Conservation (phyloP, 2,888 invertebrate species). For the Zootermopsis nevadensis region DNA sequence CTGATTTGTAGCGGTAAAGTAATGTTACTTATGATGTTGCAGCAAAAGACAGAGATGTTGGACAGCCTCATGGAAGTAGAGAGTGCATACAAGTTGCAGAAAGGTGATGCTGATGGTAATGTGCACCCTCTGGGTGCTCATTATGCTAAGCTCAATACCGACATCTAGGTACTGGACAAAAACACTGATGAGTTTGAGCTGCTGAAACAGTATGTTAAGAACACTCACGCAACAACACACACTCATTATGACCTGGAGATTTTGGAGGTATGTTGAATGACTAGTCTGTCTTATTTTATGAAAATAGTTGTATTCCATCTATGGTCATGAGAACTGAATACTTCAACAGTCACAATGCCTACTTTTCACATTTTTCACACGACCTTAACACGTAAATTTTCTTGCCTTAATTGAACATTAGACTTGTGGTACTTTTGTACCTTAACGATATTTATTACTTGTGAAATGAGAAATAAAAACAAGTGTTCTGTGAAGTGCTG, state of each 20-base stretch:
- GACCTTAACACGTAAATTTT: too few relatives aligned
- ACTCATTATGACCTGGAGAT: conserved; percentile 77
- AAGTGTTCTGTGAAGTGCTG: too few relatives aligned
- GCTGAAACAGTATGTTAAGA: conserved; percentile 82
- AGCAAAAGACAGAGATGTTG: conserved; percentile 85
- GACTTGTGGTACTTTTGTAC: neutral
- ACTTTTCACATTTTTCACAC: too few relatives aligned
- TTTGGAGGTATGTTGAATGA: conserved; percentile 59
- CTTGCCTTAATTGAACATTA: too few relatives aligned
- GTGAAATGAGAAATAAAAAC: too few relatives aligned
- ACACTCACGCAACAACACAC: conserved; percentile 95
- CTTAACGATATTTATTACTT: neutral
- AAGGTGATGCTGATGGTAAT: conserved; percentile 63
- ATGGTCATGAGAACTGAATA: too few relatives aligned
- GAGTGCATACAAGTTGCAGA: conserved; percentile 88
- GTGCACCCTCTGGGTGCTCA: conserved; percentile 79
- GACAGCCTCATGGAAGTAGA: conserved; percentile 95
- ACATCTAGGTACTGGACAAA: conserved; percentile 77
- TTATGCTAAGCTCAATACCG: conserved; percentile 87
- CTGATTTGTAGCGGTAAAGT: too few relatives aligned
- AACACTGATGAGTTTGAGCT: conserved; percentile 77
- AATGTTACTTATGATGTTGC: conserved; percentile 53
- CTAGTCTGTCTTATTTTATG: too few relatives aligned
- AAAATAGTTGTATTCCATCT: too few relatives aligned
- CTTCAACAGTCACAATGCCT: too few relatives aligned